Percentiles rank a stretch among this genome's conserved stretches.
These are phyloP conservation scores for Luehdorfia chinensis DNA, from an alignment of 1,140 invertebrate species.

Conservation along the genomic window DNA sequence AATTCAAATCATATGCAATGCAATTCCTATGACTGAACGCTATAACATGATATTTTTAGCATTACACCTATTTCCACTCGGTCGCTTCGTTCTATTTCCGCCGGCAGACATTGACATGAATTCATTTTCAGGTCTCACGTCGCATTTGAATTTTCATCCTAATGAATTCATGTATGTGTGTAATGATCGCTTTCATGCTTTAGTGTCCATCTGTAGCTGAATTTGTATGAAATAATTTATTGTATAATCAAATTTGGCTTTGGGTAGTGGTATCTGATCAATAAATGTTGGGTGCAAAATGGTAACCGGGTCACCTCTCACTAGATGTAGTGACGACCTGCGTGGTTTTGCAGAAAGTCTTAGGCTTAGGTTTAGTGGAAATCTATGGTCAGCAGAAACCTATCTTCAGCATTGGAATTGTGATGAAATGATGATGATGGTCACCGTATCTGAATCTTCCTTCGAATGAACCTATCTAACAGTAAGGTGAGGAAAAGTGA, in stretches of 20 bases:
- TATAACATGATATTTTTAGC: conserved; percentile 17
- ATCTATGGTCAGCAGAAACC: no score
- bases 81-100: conserved; percentile 35
- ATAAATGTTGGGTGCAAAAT: no score
- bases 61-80: conserved; percentile 29
- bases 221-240: background rate
- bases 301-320: background rate
- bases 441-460: no score
- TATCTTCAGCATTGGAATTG: no score
- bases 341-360: no score
- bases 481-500: no score
- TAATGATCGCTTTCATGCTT: conserved; percentile 1
- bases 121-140: conserved; percentile 28
- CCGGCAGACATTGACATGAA: conserved; percentile 43
- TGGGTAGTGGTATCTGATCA: no score
- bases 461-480: no score
- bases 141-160: conserved; percentile 18
- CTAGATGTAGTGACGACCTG: no score
- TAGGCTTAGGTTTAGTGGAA: background rate
- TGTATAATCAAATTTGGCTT: no score
- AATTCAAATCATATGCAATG: background rate
- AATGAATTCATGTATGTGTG: conserved; percentile 14
- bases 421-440: no score
- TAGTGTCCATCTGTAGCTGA: conserved; percentile 1
- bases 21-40: conserved; percentile 1